These are phyloP conservation scores for Scatophagus argus DNA, from an alignment of 2,113 vertebrate genomes.

Conservation along the genomic window DNA sequence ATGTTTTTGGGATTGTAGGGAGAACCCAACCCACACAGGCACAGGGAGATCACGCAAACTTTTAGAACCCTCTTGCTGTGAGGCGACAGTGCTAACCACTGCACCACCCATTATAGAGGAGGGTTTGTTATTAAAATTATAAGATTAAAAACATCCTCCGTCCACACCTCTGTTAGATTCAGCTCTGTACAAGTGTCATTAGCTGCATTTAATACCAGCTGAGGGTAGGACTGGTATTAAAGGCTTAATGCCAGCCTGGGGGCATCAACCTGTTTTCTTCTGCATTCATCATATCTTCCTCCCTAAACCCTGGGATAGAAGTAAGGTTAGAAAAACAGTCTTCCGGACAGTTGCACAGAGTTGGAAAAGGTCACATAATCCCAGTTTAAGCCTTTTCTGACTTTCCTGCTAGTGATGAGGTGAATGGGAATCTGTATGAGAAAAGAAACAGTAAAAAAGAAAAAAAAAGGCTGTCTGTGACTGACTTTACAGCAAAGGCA, in stretches of 20 bases:
- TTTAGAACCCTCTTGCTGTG: too few species aligned
- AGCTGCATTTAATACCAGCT: background rate
- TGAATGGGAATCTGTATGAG: background rate
- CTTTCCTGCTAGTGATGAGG: background rate
- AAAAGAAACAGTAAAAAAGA: background rate
- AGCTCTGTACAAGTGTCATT: conserved; percentile 4
- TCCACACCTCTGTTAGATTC: background rate
- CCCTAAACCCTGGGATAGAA: conserved; percentile 30
- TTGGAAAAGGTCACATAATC: conserved; percentile 43
- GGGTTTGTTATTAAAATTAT: background rate
- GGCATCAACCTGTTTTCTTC: conserved; percentile 17
- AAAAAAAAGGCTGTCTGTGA: background rate
- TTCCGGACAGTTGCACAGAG: background rate
- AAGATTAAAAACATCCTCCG: background rate
- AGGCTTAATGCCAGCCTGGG: conserved; percentile 10
- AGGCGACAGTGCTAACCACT: too few species aligned
- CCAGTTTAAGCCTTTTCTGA: conserved; percentile 7
- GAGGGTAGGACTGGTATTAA: background rate
- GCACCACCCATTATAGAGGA: too few species aligned
- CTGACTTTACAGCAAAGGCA: background rate
- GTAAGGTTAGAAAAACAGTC: conserved; percentile 3
- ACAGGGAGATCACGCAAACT: too few species aligned
- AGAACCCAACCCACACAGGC: too few species aligned
- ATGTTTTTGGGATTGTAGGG: too few species aligned
- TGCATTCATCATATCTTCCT: conserved; percentile 7